Conservation (phyloP, 2,113 vertebrate genomes). For the Ceratotherium simum region DNA sequence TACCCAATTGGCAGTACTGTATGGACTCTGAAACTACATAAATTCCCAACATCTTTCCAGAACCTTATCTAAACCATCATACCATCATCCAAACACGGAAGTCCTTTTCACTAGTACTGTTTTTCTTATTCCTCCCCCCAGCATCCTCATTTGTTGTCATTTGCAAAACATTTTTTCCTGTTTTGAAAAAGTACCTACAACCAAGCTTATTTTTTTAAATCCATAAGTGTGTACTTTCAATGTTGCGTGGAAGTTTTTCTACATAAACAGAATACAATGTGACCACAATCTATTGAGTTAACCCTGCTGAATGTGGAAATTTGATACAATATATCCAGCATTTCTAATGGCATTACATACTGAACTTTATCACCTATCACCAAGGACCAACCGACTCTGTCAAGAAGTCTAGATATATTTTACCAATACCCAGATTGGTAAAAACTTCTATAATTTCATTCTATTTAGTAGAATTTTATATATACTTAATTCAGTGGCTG, state of each 20-base stretch:
- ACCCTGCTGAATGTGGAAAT: background rate
- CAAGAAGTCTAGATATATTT: background rate
- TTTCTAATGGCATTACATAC: background rate
- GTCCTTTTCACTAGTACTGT: background rate
- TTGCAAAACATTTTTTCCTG: background rate
- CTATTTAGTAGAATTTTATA: background rate
- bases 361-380: background rate
- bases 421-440: background rate
- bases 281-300: background rate
- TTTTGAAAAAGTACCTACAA: background rate
- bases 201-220: background rate
- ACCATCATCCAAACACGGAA: background rate
- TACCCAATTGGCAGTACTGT: background rate
- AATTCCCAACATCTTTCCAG: background rate
- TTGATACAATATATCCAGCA: background rate
- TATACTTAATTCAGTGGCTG: background rate
- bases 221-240: background rate
- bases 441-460: background rate
- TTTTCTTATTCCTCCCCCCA: background rate
- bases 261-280: background rate
- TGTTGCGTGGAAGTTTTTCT: background rate
- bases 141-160: background rate
- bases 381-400: background rate
- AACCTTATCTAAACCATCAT: background rate
- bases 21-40: background rate